phyloP scores from a whole-genome alignment of 2,113 vertebrate genomes.

The Perca schrenkii region DNA sequence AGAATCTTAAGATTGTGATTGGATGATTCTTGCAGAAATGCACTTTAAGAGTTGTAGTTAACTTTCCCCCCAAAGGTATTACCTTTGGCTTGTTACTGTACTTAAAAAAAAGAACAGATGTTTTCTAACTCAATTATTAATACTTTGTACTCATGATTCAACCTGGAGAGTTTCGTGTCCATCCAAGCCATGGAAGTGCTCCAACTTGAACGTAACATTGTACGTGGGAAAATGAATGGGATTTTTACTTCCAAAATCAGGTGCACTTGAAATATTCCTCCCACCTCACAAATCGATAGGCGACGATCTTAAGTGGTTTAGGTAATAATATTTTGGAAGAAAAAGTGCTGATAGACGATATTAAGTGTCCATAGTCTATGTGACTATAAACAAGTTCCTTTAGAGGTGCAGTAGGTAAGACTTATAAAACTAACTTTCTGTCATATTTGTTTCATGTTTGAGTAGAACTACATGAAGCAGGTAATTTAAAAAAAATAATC shows the following conservation, averaged over 20 bases:
- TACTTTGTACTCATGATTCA: not conserved
- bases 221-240: not conserved
- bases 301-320: not conserved
- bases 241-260: not conserved
- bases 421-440: too few species aligned
- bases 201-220: not conserved
- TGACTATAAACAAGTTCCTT: not conserved
- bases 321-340: not conserved
- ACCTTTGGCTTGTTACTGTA: too few species aligned
- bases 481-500: too few species aligned
- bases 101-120: too few species aligned
- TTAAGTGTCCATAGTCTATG: not conserved
- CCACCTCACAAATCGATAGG: not conserved
- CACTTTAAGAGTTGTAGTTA: too few species aligned
- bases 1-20: not conserved
- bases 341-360: not conserved
- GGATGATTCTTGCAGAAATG: not conserved
- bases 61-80: too few species aligned
- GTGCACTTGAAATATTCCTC: not conserved
- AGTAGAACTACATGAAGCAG: too few species aligned
- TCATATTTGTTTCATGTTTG: too few species aligned
- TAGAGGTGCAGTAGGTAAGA: too few species aligned
- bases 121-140: not conserved
- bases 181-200: not conserved
- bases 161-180: not conserved